Percentiles rank a stretch among this genome's conserved stretches.
Evolutionary conservation across 2,113 vertebrate genomes (phyloP).

Genomic region (Scartelaos histophorus): DNA sequence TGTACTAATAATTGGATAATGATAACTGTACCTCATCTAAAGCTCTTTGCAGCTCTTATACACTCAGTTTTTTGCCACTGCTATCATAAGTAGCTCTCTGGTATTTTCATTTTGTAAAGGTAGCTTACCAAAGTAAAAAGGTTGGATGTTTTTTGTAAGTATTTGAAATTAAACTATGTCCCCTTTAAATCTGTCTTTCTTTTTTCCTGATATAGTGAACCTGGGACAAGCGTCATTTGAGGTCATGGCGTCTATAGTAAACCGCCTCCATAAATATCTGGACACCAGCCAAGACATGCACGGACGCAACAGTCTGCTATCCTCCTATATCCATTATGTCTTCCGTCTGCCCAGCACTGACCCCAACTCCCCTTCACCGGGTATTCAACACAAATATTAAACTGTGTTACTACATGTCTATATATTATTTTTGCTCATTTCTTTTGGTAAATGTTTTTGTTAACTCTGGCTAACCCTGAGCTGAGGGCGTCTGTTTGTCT

Average conservation of each 20-base stretch:
- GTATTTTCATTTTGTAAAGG: too few species aligned
- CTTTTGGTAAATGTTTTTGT: conserved; percentile 38
- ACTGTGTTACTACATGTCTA: background rate
- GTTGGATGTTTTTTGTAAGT: too few species aligned
- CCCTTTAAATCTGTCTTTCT: conserved; percentile 1
- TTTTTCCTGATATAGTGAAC: conserved; percentile 82
- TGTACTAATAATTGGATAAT: too few species aligned
- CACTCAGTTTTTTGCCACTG: too few species aligned
- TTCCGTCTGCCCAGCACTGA: conserved; percentile 93
- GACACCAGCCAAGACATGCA: conserved; percentile 97
- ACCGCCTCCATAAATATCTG: conserved; percentile 95
- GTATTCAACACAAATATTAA: conserved; percentile 85
- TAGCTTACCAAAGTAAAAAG: too few species aligned
- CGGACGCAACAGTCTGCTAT: conserved; percentile 93
- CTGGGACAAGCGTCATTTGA: conserved; percentile 96
- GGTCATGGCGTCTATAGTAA: conserved; percentile 95
- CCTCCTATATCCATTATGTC: conserved; percentile 95
- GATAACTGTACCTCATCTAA: too few species aligned
- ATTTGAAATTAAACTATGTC: too few species aligned
- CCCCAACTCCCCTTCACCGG: conserved; percentile 92
- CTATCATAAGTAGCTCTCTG: too few species aligned
- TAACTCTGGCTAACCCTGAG: conserved; percentile 12
- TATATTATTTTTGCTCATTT: conserved; percentile 20
- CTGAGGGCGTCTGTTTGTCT: conserved; percentile 32
- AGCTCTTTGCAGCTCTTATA: too few species aligned